Percentiles rank a stretch among this genome's conserved stretches.
Conservation (phyloP, 2,113 vertebrate genomes). For the Neotragus moschatus region DNA sequence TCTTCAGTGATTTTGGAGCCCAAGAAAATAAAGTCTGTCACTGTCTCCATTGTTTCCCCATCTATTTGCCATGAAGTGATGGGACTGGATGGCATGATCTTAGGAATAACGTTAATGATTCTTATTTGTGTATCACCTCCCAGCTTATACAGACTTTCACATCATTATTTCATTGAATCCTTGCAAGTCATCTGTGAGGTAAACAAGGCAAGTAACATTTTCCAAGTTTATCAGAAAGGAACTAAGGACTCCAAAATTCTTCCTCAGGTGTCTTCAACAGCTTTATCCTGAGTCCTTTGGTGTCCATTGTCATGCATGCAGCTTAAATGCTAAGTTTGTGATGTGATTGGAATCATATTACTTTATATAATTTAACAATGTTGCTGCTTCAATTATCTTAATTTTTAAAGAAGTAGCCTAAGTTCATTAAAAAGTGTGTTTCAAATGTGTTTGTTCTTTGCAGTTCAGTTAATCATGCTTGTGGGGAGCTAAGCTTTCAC, state of each 20-base stretch:
- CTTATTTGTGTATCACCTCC: neutral
- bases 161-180: neutral
- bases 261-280: neutral
- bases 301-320: neutral
- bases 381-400: neutral
- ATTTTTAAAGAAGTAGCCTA: conserved; percentile 1
- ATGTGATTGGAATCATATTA: neutral
- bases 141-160: neutral
- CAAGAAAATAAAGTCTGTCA: neutral
- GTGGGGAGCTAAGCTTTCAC: neutral
- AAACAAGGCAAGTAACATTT: neutral
- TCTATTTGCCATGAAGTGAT: neutral
- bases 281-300: neutral
- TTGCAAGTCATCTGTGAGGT: neutral
- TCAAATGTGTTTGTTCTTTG: neutral
- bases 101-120: neutral
- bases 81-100: neutral
- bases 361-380: neutral
- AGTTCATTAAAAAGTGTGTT: neutral
- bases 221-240: neutral
- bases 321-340: neutral
- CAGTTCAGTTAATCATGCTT: neutral
- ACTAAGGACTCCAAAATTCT: neutral
- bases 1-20: neutral
- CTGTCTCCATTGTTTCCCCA: neutral